Base-by-base conservation (phyloP, 1,140 invertebrate genomes). In the Drosophila baimaii region DNA sequence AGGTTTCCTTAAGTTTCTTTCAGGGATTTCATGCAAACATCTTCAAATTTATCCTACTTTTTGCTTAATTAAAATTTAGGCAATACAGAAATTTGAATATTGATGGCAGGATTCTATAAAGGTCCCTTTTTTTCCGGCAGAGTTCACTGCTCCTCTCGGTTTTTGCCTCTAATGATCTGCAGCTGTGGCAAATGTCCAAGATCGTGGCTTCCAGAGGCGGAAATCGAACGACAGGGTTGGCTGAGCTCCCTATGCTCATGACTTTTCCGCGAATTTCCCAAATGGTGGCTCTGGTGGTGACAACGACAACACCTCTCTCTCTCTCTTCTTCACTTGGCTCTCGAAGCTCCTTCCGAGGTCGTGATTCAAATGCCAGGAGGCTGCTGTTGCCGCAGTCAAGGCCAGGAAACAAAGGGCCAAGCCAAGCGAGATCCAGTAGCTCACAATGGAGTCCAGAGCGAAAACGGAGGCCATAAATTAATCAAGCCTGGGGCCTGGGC, bases 391-490 rank as follows among this genome's bases (percentile, higher is more conserved):
- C 52, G 73, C 73, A 88, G 75, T 80, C 83, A 89, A 88, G 84
- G 83, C 83, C 83, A 77, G 56, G 52, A 66, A 56, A 75, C 62
- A 81, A 71, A 75, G 44, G 65, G 57, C 27, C 33, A 19, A 5
- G 33, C 29, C 17, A 15, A 15, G 47, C 25, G 9, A 54, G 57
- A 43, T 23, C 39, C 44, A 73, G 44, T 69, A 63, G 65, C 78
- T 63, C 55, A 86, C 82, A 86, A 85, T 86, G 75, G 71, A 54
- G 61, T 55, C 72, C 37, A 65, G 37, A 54, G 63, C 71, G 47
- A 76, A 49, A 54, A 29, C 61, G 51, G 51, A 23, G 78, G 72
- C 83, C 61, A 86, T 86, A 86, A 86, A 86, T 86, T 86, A 86
- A 86, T 88, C 83, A 88, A 83, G 76, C 59, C 52, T 58, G 23